Conservation (phyloP, 2,888 invertebrate species). For the Hypsopygia costalis region DNA sequence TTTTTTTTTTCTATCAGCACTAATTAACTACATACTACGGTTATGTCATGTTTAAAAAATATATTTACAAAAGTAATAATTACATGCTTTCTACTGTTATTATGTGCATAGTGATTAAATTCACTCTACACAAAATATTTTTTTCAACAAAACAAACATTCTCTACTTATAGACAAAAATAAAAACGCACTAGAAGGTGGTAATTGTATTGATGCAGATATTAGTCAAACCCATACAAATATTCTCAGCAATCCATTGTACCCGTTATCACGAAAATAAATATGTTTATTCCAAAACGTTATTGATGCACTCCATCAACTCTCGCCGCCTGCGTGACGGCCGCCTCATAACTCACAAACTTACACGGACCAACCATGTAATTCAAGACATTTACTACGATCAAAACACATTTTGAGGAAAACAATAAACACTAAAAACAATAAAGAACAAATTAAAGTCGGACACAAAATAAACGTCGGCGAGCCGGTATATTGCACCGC, state of each 20-base stretch:
- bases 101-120: too few relatives aligned
- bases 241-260: not conserved
- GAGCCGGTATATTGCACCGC: slow-evolving; percentile 44
- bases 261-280: not conserved
- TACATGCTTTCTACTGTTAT: too few relatives aligned
- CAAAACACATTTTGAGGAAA: slow-evolving; percentile 61
- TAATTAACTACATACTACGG: too few relatives aligned
- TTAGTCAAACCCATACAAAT: not conserved
- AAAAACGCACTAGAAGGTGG: not conserved
- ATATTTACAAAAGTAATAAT: too few relatives aligned
- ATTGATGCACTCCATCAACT: slow-evolving; percentile 37
- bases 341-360: slow-evolving; percentile 35
- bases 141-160: too few relatives aligned
- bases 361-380: slow-evolving; percentile 37
- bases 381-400: slow-evolving; percentile 47
- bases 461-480: slow-evolving; percentile 50
- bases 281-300: slow-evolving; percentile 14
- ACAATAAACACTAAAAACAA: slow-evolving; percentile 74
- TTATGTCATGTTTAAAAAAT: too few relatives aligned
- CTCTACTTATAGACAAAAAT: too few relatives aligned
- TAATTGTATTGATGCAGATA: not conserved
- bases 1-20: too few relatives aligned
- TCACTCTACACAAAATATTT: too few relatives aligned
- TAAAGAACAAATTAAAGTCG: slow-evolving; percentile 69
- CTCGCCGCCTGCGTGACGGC: slow-evolving; percentile 28